Evolutionary conservation across 2,888 invertebrate genomes (phyloP).

Genomic region (Temnothorax unifasciatus): DNA sequence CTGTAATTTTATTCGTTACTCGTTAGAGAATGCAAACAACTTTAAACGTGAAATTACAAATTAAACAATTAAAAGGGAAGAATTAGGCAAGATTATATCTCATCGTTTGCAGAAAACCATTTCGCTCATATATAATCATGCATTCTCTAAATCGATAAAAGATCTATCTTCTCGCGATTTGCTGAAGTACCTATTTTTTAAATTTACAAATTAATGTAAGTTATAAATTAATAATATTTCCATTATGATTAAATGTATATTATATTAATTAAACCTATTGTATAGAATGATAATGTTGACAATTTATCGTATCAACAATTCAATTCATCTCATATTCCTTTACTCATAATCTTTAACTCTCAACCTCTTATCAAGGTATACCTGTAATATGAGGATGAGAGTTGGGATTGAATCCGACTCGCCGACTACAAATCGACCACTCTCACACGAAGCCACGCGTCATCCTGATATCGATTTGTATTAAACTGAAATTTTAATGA

Average conservation of each 20-base stretch:
- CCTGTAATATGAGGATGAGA: no score
- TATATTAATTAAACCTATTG: neutral
- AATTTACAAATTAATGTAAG: neutral
- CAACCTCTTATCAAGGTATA: neutral
- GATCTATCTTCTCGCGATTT: neutral
- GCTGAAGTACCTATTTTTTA: neutral
- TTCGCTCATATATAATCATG: neutral
- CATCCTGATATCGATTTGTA: neutral
- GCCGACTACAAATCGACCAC: neutral
- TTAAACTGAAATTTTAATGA: conserved; percentile 1
- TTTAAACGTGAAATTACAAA: conserved; percentile 4
- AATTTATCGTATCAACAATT: neutral
- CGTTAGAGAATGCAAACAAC: neutral
- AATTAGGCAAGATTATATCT: neutral
- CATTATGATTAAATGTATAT: neutral
- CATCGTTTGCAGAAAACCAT: neutral
- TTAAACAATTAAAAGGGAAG: neutral
- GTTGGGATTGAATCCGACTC: neutral
- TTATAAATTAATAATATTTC: neutral
- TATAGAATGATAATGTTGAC: neutral
- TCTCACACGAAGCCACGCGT: neutral
- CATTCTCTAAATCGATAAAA: neutral
- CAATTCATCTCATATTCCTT: neutral
- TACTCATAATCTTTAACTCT: neutral
- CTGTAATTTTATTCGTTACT: conserved; percentile 6